phyloP scores from a whole-genome alignment of 2,888 invertebrate genomes.

The Pseudeuparius sepicola region DNA sequence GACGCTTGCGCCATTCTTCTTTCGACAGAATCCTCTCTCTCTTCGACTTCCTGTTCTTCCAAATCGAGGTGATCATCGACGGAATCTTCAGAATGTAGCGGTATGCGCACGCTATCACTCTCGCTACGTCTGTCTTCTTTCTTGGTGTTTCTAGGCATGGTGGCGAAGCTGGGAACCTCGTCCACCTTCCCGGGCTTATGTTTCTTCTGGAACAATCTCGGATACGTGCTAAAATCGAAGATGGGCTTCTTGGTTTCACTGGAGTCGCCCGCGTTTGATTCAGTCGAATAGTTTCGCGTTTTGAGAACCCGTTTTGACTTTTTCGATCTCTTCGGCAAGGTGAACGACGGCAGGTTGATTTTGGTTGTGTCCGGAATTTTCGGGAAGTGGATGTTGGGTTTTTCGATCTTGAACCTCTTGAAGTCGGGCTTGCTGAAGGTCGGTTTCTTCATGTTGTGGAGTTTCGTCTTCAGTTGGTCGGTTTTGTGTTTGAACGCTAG shows the following conservation, averaged over 20 bases:
- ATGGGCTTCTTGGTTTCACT: conserved; percentile 42
- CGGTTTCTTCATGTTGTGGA: conserved; percentile 44
- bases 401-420: conserved; percentile 42
- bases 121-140: conserved; percentile 15
- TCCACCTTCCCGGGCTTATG: conserved; percentile 13
- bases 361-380: conserved; percentile 53
- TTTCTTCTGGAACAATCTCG: conserved; percentile 50
- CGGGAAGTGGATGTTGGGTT: conserved; percentile 42
- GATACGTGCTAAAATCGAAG: conserved; percentile 70
- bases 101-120: conserved; percentile 29
- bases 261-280: conserved; percentile 43
- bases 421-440: conserved; percentile 41
- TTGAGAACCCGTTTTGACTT: conserved; percentile 35
- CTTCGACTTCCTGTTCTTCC: conserved; percentile 15
- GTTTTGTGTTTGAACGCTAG: conserved; percentile 29
- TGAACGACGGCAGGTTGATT: conserved; percentile 49
- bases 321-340: conserved; percentile 34
- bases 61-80: conserved; percentile 27
- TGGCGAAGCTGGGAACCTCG: conserved; percentile 56
- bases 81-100: conserved; percentile 35
- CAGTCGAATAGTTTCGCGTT: conserved; percentile 40
- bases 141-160: conserved; percentile 44
- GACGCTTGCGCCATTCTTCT: conserved; percentile 32
- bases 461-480: conserved; percentile 53
- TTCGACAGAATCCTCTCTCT: conserved; percentile 35